Conservation (phyloP, 2,113 vertebrate species). For the Hippocampus guttulatus region DNA sequence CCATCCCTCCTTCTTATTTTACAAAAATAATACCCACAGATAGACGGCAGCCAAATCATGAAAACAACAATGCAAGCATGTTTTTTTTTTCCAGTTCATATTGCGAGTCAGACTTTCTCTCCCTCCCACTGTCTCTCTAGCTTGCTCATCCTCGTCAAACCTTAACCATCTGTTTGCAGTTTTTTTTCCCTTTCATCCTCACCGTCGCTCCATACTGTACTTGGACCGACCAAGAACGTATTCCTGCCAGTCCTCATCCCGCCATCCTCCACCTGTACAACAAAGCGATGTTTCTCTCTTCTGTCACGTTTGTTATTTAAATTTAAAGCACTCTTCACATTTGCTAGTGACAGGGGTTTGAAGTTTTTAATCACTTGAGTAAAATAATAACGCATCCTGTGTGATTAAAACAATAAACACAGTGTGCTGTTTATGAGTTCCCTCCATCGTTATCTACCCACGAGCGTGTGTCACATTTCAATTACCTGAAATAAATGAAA, state of each 20-base stretch:
- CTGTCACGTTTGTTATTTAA: slow-evolving; percentile 12
- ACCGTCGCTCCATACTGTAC: slow-evolving; percentile 67
- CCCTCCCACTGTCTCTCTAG: not conserved
- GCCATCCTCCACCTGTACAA: slow-evolving; percentile 56
- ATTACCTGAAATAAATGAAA: slow-evolving; percentile 65
- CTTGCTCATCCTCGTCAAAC: slow-evolving; percentile 42
- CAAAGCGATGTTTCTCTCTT: slow-evolving; percentile 20
- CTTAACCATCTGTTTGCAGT: slow-evolving; percentile 88
- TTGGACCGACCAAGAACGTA: slow-evolving; percentile 69
- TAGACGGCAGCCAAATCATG: slow-evolving; percentile 98
- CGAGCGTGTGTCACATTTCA: slow-evolving; percentile 52
- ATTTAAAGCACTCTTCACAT: slow-evolving; percentile 19
- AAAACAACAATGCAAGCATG: slow-evolving; percentile 99
- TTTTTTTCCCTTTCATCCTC: slow-evolving; percentile 70
- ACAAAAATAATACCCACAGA: slow-evolving; percentile 94
- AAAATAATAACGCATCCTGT: slow-evolving; percentile 31
- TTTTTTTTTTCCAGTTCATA: slow-evolving; percentile 85
- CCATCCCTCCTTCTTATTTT: slow-evolving; percentile 86
- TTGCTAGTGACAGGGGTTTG: not conserved
- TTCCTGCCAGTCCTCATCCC: slow-evolving; percentile 55
- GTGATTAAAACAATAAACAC: slow-evolving; percentile 58
- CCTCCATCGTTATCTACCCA: slow-evolving; percentile 39
- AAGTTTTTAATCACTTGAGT: slow-evolving; percentile 26
- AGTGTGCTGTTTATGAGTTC: slow-evolving; percentile 51
- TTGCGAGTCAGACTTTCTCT: slow-evolving; percentile 74